Evolutionary conservation across 2,797 vertebrate genomes (phyloP).

Genomic region (Orestias chungarensis): DNA sequence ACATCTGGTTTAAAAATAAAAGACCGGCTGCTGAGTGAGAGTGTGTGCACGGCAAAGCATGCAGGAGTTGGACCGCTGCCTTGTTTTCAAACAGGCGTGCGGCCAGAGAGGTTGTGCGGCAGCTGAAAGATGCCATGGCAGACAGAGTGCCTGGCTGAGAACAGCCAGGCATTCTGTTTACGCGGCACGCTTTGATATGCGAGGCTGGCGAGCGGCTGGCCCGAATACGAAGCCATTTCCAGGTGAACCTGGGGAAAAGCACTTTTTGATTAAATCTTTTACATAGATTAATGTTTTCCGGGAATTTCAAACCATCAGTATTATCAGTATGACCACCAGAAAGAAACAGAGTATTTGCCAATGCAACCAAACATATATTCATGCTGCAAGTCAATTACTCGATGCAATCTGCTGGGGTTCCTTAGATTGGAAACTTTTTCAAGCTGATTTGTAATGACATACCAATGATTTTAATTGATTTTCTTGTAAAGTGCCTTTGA

Average conservation of each 20-base stretch:
- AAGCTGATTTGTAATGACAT: too few species aligned
- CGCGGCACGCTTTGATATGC: slow-evolving; percentile 28
- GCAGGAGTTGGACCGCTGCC: slow-evolving; percentile 52
- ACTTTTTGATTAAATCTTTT: too few species aligned
- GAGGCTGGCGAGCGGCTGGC: slow-evolving; percentile 29
- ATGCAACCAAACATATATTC: background rate
- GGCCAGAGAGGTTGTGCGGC: slow-evolving; percentile 45
- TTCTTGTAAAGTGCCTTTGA: too few species aligned
- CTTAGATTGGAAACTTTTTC: too few species aligned
- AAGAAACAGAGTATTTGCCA: background rate
- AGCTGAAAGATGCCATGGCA: slow-evolving; percentile 46
- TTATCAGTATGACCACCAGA: background rate
- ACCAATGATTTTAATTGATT: too few species aligned
- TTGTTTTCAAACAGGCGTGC: slow-evolving; percentile 50
- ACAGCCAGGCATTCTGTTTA: slow-evolving; percentile 47
- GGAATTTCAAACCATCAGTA: background rate
- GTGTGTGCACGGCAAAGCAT: slow-evolving; percentile 10
- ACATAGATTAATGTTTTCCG: background rate
- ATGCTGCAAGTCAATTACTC: too few species aligned
- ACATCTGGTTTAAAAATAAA: slow-evolving; percentile 80
- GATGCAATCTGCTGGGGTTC: too few species aligned
- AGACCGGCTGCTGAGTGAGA: slow-evolving; percentile 34
- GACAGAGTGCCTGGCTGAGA: slow-evolving; percentile 53
- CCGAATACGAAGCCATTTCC: slow-evolving; percentile 19
- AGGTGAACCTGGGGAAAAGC: slow-evolving; percentile 15